Conservation (phyloP, 2,797 vertebrate genomes). For the Lithobates pipiens region DNA sequence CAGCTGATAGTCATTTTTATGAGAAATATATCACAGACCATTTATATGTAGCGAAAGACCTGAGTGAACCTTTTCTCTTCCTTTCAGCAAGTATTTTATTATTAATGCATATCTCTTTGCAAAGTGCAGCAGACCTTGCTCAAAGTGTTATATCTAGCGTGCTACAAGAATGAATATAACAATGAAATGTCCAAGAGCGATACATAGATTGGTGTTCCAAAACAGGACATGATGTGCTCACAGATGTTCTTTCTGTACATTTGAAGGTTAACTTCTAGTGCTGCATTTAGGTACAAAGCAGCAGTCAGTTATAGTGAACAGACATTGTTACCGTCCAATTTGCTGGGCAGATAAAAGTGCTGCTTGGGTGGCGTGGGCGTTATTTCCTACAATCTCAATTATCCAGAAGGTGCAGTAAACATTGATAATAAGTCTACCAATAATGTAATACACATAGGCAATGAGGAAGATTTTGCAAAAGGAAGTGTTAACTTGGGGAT, state of each 20-base stretch:
- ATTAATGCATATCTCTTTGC: conserved; percentile 1
- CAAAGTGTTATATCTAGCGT: neutral
- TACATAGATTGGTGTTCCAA: neutral
- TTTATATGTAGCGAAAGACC: neutral
- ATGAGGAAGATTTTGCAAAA: neutral
- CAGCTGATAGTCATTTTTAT: too few species aligned
- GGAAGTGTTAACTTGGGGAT: too few species aligned
- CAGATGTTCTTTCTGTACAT: neutral
- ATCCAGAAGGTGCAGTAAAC: neutral
- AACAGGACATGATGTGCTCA: neutral
- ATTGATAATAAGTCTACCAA: neutral
- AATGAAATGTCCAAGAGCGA: conserved; percentile 15
- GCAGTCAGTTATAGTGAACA: neutral
- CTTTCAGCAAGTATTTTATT: neutral
- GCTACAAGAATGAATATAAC: neutral
- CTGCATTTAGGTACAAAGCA: neutral
- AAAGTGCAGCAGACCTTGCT: neutral
- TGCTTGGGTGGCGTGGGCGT: neutral
- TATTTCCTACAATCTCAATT: neutral
- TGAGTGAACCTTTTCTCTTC: neutral
- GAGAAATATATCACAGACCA: neutral
- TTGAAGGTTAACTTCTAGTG: neutral
- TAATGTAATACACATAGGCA: neutral
- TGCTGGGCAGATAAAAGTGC: neutral
- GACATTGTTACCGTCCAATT: neutral